These are phyloP conservation scores for Cheilosia grossa DNA, from an alignment of 2,888 invertebrate species.

Conservation along the genomic window DNA sequence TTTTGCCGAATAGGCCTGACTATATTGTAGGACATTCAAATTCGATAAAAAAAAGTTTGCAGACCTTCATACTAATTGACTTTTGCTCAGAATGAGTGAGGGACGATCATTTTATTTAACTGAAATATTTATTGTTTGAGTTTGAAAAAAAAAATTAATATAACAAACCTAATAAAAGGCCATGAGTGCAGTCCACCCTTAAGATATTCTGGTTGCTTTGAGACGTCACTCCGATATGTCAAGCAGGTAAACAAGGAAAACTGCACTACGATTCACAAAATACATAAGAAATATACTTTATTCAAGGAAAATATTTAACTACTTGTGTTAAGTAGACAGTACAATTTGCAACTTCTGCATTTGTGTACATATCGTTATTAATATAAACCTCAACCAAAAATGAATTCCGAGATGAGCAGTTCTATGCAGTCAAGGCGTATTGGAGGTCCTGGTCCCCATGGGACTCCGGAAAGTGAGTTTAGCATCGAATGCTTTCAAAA, in stretches of 20 bases:
- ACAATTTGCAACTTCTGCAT: not conserved
- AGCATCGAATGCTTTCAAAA: constrained; percentile 94
- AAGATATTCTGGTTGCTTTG: not conserved
- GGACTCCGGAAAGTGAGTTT: constrained; percentile 77
- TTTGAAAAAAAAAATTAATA: no score
- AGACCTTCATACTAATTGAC: no score
- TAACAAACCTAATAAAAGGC: no score
- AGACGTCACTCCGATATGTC: constrained; percentile 6
- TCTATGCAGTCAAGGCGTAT: constrained; percentile 76
- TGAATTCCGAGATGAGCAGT: constrained; percentile 77
- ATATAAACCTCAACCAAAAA: constrained; percentile 9
- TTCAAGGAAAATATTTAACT: not conserved
- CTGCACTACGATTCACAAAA: constrained; percentile 3
- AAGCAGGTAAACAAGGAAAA: constrained; percentile 34
- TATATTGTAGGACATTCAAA: no score
- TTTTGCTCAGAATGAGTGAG: no score
- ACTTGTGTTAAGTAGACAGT: not conserved
- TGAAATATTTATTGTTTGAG: no score
- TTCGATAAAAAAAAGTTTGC: no score
- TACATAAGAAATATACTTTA: not conserved
- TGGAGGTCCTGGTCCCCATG: constrained; percentile 75
- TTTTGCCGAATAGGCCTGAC: no score
- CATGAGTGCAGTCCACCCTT: not conserved
- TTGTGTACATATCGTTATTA: constrained; percentile 9
- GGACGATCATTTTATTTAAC: no score